phyloP scores from a whole-genome alignment of 2,888 invertebrate genomes.

The Brenthis hecate region DNA sequence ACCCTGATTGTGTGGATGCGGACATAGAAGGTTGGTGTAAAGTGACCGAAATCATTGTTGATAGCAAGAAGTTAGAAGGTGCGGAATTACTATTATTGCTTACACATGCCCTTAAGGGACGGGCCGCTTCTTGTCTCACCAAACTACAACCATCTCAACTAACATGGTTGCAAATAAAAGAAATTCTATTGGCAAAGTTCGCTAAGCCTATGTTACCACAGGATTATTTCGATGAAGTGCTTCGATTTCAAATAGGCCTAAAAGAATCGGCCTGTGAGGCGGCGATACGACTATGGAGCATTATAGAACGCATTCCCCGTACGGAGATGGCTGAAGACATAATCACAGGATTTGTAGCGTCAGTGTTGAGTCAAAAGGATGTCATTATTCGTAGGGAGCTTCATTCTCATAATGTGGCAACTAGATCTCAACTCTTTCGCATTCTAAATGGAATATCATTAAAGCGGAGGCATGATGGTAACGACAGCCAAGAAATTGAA shows the following conservation, averaged over 20 bases:
- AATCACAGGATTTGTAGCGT: slow-evolving; percentile 38
- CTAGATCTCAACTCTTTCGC: slow-evolving; percentile 40
- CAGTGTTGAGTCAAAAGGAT: slow-evolving; percentile 38
- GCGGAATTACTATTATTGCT: slow-evolving; percentile 41
- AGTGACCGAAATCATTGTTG: slow-evolving; percentile 36
- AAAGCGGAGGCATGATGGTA: slow-evolving; percentile 32
- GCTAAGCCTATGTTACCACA: slow-evolving; percentile 40
- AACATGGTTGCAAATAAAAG: slow-evolving; percentile 39
- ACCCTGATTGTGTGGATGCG: slow-evolving; percentile 39
- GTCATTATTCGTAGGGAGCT: slow-evolving; percentile 39
- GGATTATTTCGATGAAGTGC: slow-evolving; percentile 44
- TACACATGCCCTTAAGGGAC: slow-evolving; percentile 41
- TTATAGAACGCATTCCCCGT: slow-evolving; percentile 35
- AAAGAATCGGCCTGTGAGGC: slow-evolving; percentile 40
- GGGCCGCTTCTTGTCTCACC: slow-evolving; percentile 41
- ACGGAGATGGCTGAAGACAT: slow-evolving; percentile 36
- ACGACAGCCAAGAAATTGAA: slow-evolving; percentile 20
- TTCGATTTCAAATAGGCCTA: slow-evolving; percentile 36
- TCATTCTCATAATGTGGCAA: slow-evolving; percentile 31
- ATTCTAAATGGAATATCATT: slow-evolving; percentile 35
- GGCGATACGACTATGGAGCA: slow-evolving; percentile 35
- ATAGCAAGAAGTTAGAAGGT: slow-evolving; percentile 37
- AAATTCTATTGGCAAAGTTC: slow-evolving; percentile 42
- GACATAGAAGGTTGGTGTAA: slow-evolving; percentile 44
- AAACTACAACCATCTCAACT: slow-evolving; percentile 36